These are phyloP conservation scores for Nasonia oneida DNA, from an alignment of 2,888 invertebrate species.

Conservation along the genomic window DNA sequence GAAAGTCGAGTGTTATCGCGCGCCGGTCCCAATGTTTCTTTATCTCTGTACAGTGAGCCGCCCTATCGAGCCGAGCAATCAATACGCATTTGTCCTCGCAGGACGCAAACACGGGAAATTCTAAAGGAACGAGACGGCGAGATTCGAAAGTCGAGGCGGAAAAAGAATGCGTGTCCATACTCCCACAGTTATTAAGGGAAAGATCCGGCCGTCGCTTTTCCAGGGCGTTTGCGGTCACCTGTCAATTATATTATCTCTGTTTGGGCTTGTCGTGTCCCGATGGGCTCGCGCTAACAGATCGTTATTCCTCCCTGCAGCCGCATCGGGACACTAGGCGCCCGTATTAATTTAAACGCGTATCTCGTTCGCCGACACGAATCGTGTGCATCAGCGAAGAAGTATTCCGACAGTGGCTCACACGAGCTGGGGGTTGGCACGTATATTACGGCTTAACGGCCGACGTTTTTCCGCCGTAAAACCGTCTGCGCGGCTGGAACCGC, in stretches of 20 bases:
- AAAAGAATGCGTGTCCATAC: constrained; percentile 47
- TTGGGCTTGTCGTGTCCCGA: constrained; percentile 43
- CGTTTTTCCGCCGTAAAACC: constrained; percentile 47
- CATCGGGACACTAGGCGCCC: constrained; percentile 50
- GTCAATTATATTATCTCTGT: constrained; percentile 71
- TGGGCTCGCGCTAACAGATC: constrained; percentile 29
- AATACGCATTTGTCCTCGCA: constrained; percentile 20
- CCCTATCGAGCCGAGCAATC: constrained; percentile 17
- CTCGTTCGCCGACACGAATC: background rate
- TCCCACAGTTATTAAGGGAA: constrained; percentile 67
- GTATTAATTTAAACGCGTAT: constrained; percentile 39
- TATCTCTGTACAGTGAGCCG: background rate
- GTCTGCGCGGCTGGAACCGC: constrained; percentile 18
- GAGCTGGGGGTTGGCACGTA: constrained; percentile 15
- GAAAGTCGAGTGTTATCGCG: constrained; percentile 7
- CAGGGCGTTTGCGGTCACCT: constrained; percentile 66
- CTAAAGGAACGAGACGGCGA: constrained; percentile 20
- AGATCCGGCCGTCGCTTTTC: background rate
- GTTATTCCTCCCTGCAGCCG: constrained; percentile 30
- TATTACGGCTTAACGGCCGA: constrained; percentile 43
- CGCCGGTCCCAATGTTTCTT: background rate
- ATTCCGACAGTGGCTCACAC: constrained; percentile 32
- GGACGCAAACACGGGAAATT: constrained; percentile 15
- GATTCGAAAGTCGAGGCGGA: constrained; percentile 29
- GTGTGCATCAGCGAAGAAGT: background rate